Base-by-base conservation (phyloP, 1,140 invertebrate species). In the Diachasma alloeum region DNA sequence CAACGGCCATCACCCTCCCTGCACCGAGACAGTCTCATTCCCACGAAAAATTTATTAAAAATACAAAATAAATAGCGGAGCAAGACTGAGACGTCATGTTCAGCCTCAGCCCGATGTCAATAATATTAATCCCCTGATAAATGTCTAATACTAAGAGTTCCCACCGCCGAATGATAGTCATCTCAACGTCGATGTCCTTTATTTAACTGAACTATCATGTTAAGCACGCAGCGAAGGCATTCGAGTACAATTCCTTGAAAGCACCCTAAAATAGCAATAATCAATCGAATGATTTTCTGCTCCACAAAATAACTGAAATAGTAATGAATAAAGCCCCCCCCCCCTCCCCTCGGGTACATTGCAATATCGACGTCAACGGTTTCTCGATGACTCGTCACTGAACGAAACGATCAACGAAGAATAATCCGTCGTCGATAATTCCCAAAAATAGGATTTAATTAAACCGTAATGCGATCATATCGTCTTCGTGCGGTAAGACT, bases 341-440 rank as follows among this genome's bases (percentile, higher is more conserved):
- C 31, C 72, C 53, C 31, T 24, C 26, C 22, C 17, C 53, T n/a
- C 72, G 56, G n/a, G 15, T 13, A 39, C 22, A 26, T n/a, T 69
- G 31, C 37, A 67, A 36, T 22, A 31, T 42, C 13, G 36, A 66
- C 26, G 26, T 26, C 4, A 37, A 11, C 46, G 37, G 13, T 48
- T 26, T 31, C 31, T 56, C 46, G 19, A 24, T 42, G 37, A 42
- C 36, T 42, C 31, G 19, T 44, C 44, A 68, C 10, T 17, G 11
- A 19, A 59, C 19, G 63, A n/a, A 75, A 46, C 74, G 46, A 70
- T 75, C 66, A 69, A 69, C 66, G 46, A 75, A 75, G 17, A 74
- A 39, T 48, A 75, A 31, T 68, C 73, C 74, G 66, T 75, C 66
- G 67, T 75, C 66, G 66, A 75, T 68, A n/a, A 42, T 42, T 48